Percentiles rank a stretch among this genome's conserved stretches.
Conservation (phyloP, 2,113 vertebrate genomes). For the Stictonetta naevosa region DNA sequence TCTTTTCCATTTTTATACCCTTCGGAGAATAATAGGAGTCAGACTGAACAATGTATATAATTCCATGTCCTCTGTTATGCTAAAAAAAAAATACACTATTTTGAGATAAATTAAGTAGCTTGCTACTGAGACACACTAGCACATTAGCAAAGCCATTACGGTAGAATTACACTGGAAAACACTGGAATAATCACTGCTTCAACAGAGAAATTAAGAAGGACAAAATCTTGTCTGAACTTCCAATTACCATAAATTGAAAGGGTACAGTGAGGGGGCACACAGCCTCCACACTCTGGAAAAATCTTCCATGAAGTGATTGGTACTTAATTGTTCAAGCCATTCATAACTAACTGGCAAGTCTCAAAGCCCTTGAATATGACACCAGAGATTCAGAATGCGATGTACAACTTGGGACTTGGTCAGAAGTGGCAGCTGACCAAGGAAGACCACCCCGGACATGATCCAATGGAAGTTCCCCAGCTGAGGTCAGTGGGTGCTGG, state of each 20-base stretch:
- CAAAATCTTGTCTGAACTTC: neutral
- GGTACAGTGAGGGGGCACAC: no score
- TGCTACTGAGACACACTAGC: neutral
- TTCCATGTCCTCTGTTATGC: neutral
- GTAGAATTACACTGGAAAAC: neutral
- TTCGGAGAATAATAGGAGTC: neutral
- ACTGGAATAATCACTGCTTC: neutral
- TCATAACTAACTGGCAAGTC: neutral
- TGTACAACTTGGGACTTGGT: accelerated
- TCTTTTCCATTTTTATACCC: slow-evolving; percentile 7
- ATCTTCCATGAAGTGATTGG: neutral
- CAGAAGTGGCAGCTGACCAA: neutral
- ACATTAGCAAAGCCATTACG: neutral
- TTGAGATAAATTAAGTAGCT: neutral
- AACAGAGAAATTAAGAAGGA: neutral
- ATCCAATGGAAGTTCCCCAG: neutral
- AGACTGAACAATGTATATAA: neutral
- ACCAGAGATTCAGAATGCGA: accelerated
- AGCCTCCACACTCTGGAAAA: neutral
- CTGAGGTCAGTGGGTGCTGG: neutral
- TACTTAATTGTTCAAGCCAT: neutral
- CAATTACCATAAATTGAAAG: no score
- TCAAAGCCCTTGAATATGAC: neutral
- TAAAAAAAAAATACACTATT: neutral
- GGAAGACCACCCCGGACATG: accelerated